Conservation (phyloP, 2,113 vertebrate genomes). For the Embiotoca jacksoni region DNA sequence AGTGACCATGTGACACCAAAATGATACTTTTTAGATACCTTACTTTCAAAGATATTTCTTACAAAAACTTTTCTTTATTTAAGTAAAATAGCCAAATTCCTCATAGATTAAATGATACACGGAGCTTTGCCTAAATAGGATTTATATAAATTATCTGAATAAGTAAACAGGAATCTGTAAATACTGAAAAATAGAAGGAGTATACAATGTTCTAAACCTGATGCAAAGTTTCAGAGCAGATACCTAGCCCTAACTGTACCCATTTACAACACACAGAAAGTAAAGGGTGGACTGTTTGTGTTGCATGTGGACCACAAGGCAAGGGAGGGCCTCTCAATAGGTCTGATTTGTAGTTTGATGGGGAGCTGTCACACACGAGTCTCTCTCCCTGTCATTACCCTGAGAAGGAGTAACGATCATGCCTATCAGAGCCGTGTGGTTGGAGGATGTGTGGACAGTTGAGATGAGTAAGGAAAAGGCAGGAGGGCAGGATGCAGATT, state of each 20-base stretch:
- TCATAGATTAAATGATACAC: too few species aligned
- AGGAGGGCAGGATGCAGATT: conserved; percentile 50
- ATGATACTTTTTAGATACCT: too few species aligned
- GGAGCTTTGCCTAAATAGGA: too few species aligned
- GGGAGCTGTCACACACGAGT: conserved; percentile 47
- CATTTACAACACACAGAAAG: conserved; percentile 24
- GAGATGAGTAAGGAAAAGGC: conserved; percentile 44
- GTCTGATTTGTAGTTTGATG: conserved; percentile 68
- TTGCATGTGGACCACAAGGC: conserved; percentile 38
- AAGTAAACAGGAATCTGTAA: not conserved
- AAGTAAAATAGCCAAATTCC: not conserved
- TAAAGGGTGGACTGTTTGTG: conserved; percentile 44
- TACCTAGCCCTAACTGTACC: not conserved
- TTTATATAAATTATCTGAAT: not conserved
- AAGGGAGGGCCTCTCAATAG: conserved; percentile 54
- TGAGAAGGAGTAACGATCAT: conserved; percentile 40
- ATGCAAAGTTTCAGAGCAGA: not conserved
- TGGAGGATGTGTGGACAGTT: conserved; percentile 24
- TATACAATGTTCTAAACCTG: not conserved
- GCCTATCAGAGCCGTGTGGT: conserved; percentile 26
- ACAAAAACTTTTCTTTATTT: not conserved
- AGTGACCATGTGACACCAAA: too few species aligned
- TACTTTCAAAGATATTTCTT: too few species aligned
- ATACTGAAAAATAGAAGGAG: not conserved
- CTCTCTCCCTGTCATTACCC: conserved; percentile 69